phyloP scores from a whole-genome alignment of 2,888 invertebrate genomes.

The Saturnia japonica region DNA sequence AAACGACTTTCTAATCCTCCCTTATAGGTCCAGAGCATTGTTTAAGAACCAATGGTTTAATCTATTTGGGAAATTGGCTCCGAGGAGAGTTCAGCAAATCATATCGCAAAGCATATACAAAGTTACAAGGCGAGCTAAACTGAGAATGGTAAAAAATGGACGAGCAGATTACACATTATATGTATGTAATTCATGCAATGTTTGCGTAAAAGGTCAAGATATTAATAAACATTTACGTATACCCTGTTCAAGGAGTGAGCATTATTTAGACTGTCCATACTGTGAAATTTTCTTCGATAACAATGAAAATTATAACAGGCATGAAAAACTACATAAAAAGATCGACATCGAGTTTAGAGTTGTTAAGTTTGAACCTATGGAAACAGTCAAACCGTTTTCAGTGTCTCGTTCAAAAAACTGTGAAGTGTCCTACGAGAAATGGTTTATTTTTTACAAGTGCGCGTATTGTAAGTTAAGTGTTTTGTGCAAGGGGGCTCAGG shows the following conservation, averaged over 20 bases:
- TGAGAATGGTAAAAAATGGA: slow-evolving; percentile 42
- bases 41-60: slow-evolving; percentile 46
- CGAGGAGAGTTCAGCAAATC: slow-evolving; percentile 41
- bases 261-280: background rate
- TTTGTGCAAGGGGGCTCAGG: background rate
- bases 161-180: slow-evolving; percentile 43
- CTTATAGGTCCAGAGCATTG: slow-evolving; percentile 42
- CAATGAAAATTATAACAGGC: slow-evolving; percentile 3
- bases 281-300: slow-evolving; percentile 9
- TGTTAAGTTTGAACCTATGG: slow-evolving; percentile 21
- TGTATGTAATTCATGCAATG: slow-evolving; percentile 43
- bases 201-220: slow-evolving; percentile 26
- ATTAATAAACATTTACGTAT: background rate
- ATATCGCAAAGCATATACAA: slow-evolving; percentile 45
- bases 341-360: slow-evolving; percentile 17
- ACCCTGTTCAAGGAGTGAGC: slow-evolving; percentile 24
- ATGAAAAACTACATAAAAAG: slow-evolving; percentile 16
- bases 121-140: slow-evolving; percentile 35
- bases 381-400: background rate
- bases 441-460: slow-evolving; percentile 25
- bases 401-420: background rate
- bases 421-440: background rate
- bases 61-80: slow-evolving; percentile 42
- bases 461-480: slow-evolving; percentile 5
- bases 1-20: slow-evolving; percentile 46